Conservation (phyloP, 1,140 invertebrate species). For the Danaus melanippus region DNA sequence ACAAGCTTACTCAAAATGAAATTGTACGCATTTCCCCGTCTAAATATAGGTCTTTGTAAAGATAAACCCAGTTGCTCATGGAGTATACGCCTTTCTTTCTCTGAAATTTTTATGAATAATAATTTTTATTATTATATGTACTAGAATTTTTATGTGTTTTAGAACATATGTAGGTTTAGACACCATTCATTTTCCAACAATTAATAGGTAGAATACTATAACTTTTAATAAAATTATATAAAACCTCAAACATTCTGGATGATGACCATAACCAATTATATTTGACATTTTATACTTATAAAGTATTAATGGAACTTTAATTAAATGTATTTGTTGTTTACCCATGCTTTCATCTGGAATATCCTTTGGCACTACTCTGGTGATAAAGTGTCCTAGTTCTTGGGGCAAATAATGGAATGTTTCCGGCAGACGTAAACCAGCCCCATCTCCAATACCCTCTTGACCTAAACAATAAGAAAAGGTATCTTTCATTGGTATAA, state of each 20-base stretch:
- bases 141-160: too few relatives aligned
- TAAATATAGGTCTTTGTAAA: slow-evolving; percentile 79
- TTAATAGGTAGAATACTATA: too few relatives aligned
- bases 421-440: slow-evolving; percentile 70
- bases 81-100: slow-evolving; percentile 74
- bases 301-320: too few relatives aligned
- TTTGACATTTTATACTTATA: too few relatives aligned
- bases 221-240: too few relatives aligned
- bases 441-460: slow-evolving; percentile 65
- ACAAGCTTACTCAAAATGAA: slow-evolving; percentile 76
- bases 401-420: slow-evolving; percentile 77
- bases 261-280: too few relatives aligned
- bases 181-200: too few relatives aligned
- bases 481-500: neutral
- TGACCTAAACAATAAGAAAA: slow-evolving; percentile 44
- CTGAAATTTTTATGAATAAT: slow-evolving; percentile 48
- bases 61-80: slow-evolving; percentile 81
- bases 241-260: too few relatives aligned
- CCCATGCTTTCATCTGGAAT: slow-evolving; percentile 76
- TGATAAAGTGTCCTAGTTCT: slow-evolving; percentile 82
- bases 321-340: slow-evolving; percentile 48
- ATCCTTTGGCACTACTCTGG: slow-evolving; percentile 78
- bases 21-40: slow-evolving; percentile 76
- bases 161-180: too few relatives aligned
- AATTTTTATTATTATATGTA: too few relatives aligned